These are phyloP conservation scores for Silurus aristotelis DNA, from an alignment of 2,797 vertebrate species.

Conservation along the genomic window DNA sequence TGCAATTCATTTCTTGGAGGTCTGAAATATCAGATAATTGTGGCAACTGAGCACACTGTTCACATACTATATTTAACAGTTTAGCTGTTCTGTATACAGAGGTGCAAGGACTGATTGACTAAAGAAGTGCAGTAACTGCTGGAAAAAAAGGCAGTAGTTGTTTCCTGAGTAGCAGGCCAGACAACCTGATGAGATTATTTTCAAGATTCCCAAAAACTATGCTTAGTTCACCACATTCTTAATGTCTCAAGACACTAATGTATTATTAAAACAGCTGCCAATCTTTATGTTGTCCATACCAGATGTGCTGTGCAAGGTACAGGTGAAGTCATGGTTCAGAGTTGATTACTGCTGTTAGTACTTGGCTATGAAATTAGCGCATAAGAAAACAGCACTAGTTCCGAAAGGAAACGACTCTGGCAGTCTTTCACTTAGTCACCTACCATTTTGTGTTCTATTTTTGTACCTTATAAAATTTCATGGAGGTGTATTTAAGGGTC, in stretches of 20 bases:
- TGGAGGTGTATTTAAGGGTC: constrained; percentile 33
- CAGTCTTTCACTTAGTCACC: background rate
- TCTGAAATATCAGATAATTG: background rate
- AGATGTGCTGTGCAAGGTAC: background rate
- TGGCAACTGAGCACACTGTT: background rate
- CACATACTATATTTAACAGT: background rate
- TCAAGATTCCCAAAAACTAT: background rate
- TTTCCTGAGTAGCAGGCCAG: background rate
- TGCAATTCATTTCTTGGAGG: background rate
- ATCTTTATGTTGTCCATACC: background rate
- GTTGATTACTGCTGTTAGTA: background rate
- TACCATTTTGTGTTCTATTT: constrained; percentile 26
- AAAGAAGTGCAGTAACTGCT: background rate
- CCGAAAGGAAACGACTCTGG: background rate
- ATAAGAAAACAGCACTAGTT: background rate
- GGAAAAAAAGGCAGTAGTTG: background rate
- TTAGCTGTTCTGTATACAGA: background rate
- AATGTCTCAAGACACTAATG: too few species aligned
- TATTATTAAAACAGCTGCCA: background rate
- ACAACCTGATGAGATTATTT: background rate
- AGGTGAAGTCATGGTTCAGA: background rate
- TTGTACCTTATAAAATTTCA: background rate
- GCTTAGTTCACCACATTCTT: background rate
- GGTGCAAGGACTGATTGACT: background rate
- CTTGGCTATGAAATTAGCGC: background rate